Conservation (phyloP, 2,888 invertebrate species). For the Noctua pronuba region DNA sequence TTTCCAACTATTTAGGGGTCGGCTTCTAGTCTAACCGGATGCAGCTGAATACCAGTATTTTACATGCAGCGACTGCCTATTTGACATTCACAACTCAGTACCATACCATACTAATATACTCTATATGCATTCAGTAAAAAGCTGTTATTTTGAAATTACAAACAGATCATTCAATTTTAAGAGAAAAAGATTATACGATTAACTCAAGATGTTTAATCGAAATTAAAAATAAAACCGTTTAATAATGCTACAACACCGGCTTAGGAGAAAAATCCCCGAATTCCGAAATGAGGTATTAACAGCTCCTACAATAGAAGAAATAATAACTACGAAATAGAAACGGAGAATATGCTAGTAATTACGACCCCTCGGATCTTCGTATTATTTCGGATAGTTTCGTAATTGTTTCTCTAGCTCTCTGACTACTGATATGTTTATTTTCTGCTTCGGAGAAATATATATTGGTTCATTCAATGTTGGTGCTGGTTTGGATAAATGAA, state of each 20-base stretch:
- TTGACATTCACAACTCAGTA: too few relatives aligned
- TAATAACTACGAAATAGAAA: slow-evolving; percentile 26
- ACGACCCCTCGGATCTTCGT: slow-evolving; percentile 5
- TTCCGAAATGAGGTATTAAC: slow-evolving; percentile 30
- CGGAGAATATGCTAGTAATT: slow-evolving; percentile 48
- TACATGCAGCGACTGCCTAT: too few relatives aligned
- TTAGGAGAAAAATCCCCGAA: not conserved
- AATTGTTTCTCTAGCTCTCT: slow-evolving; percentile 48
- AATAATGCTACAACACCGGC: not conserved
- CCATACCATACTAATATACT: too few relatives aligned
- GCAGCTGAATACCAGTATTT: too few relatives aligned
- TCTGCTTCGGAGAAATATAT: slow-evolving; percentile 19
- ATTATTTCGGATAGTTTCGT: slow-evolving; percentile 27
- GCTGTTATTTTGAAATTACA: too few relatives aligned
- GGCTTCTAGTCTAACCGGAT: too few relatives aligned
- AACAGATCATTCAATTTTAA: not conserved
- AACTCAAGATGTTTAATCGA: not conserved
- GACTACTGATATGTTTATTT: slow-evolving; percentile 30
- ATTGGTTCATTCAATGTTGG: not conserved
- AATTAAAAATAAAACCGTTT: not conserved
- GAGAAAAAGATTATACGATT: not conserved
- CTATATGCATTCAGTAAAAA: not conserved
- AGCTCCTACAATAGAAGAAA: slow-evolving; percentile 31
- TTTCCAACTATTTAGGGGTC: too few relatives aligned
- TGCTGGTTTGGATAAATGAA: not conserved